Conservation (phyloP, 2,888 invertebrate genomes). For the Agelastica alni region DNA sequence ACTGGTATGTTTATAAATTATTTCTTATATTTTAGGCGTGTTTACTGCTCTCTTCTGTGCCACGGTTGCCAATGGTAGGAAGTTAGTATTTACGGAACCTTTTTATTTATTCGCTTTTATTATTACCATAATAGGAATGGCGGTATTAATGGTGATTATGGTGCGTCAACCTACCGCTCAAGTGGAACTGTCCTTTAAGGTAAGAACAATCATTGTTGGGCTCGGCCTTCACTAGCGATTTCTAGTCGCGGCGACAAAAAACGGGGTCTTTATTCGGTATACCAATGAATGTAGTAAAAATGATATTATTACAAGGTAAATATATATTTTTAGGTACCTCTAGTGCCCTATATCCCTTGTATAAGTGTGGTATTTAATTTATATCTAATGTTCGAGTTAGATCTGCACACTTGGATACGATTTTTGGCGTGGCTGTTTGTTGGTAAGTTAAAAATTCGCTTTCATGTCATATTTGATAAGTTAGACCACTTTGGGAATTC, state of each 20-base stretch:
- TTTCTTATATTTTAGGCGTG: constrained; percentile 62
- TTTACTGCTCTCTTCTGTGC: constrained; percentile 61
- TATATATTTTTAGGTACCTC: constrained; percentile 68
- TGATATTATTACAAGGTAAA: neutral
- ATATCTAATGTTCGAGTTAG: constrained; percentile 89
- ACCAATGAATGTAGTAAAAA: too few relatives aligned
- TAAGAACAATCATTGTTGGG: too few relatives aligned
- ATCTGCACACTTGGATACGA: constrained; percentile 84
- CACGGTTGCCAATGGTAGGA: constrained; percentile 53
- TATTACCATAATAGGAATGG: constrained; percentile 56
- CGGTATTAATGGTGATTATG: constrained; percentile 65
- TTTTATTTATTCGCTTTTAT: constrained; percentile 52
- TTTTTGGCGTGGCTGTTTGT: constrained; percentile 83
- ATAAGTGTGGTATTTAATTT: constrained; percentile 85
- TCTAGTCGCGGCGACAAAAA: too few relatives aligned
- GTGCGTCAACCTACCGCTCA: constrained; percentile 70
- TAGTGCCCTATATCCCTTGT: constrained; percentile 83
- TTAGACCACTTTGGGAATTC: too few relatives aligned
- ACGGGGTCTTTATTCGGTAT: too few relatives aligned
- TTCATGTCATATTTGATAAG: too few relatives aligned
- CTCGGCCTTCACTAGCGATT: too few relatives aligned
- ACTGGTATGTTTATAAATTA: too few relatives aligned
- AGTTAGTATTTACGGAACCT: constrained; percentile 51
- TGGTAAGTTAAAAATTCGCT: too few relatives aligned
- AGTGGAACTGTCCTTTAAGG: constrained; percentile 72